Percentiles rank a stretch among this genome's conserved stretches.
These are phyloP conservation scores for Mormyrus lacerda DNA, from an alignment of 2,113 vertebrate genomes.

Conservation along the genomic window DNA sequence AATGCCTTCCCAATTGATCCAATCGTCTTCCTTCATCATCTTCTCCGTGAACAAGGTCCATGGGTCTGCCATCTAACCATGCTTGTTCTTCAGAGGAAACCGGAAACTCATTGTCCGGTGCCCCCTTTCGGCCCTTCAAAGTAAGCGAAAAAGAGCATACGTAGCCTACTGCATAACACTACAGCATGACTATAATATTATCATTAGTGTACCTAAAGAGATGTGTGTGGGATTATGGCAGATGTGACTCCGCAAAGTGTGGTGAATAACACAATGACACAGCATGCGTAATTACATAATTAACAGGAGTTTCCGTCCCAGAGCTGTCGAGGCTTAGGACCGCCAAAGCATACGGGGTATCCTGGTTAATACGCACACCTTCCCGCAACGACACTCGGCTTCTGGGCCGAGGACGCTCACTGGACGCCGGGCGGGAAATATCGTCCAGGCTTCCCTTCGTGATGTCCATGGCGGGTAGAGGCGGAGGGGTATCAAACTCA, in stretches of 20 bases:
- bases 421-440: slow-evolving; percentile 66
- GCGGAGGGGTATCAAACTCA: neutral
- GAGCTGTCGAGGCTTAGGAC: slow-evolving; percentile 57
- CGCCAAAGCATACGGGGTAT: slow-evolving; percentile 50
- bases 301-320: slow-evolving; percentile 31
- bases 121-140: neutral
- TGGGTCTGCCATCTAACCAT: neutral
- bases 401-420: slow-evolving; percentile 44
- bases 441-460: slow-evolving; percentile 61
- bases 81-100: neutral
- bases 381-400: slow-evolving; percentile 47
- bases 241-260: neutral
- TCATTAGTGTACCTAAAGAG: neutral
- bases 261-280: neutral
- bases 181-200: neutral
- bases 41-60: neutral
- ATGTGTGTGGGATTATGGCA: neutral
- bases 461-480: slow-evolving; percentile 61
- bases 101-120: neutral
- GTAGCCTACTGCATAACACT: neutral
- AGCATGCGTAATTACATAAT: neutral
- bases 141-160: neutral
- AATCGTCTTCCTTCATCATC: neutral
- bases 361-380: slow-evolving; percentile 25
- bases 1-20: neutral